Base-by-base conservation (phyloP, 2,113 vertebrate species). In the Haemorhous mexicanus region DNA sequence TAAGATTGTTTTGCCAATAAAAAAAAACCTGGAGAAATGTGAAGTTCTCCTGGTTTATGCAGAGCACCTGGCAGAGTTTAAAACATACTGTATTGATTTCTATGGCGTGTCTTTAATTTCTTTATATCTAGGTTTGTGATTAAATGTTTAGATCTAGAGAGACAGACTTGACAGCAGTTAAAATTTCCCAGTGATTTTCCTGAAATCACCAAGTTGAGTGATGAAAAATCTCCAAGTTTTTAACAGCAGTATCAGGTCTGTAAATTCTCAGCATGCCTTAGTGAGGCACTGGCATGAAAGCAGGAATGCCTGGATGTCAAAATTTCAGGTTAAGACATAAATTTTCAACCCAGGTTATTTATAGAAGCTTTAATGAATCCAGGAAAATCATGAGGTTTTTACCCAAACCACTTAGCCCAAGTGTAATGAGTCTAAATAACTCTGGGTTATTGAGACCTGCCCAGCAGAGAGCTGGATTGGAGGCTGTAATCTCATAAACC, bases 401-500 rank as follows among this genome's bases (percentile, higher is more conserved):
- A 61, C 23, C 35, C 35, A 89, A 63, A 49, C 11, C 47, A 66
- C 56, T 68, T 58, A 78, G 61, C 52, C 32, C 0, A 6, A 43
- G 66, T 2, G 30, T 75, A 79, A 32, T 61, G 18, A 77, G 61
- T 47, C 28, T 92, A 79, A 94, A 56, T 87, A 92, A 27, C 63
- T 74, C 4, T 13, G 35, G 17, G 37, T 75, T 69, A 74, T 49
- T 47, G 49, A 73, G 63, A 46, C 69, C 52, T 70, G 33, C 61
- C 47, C 5, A 13, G n/a, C 46, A 67, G 63, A 94, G 32, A 83
- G 24, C 44, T 68, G 41, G 19, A 80, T 28, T 0, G 3, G 43
- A 91, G 37, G 62, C 50, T 72, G 94, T 92, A 81, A 72, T 94
- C 87, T 84, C 66, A 61, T 87, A 84, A 91, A 78, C 44, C 66